Base-by-base conservation (phyloP, 2,113 vertebrate genomes). In the Rhinichthys klamathensis region DNA sequence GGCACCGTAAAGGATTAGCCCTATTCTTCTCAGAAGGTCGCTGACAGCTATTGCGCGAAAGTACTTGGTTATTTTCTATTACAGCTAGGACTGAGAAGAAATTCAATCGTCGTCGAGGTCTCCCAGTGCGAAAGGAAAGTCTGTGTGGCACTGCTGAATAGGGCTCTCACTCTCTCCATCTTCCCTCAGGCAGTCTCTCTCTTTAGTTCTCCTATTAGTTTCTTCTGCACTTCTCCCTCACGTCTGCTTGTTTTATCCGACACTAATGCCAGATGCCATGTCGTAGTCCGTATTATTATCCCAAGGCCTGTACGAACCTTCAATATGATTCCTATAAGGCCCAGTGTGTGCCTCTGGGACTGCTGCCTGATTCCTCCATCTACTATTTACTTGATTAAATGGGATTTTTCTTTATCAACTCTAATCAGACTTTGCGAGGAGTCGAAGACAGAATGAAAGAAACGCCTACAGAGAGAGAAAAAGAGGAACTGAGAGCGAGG, bases 1-100 rank as follows among this genome's bases (percentile, higher is more conserved):
- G 89, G 87, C 89, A 88, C 82, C 44, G 89, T 89, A 85, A 92
- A 91, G 90, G 92, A 94, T 94, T 92, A 91, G 88, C 89, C 90
- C 82, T 41, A 70, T 91, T 91, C 83, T 84, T 86, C 83, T 89
- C 87, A 84, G 88, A 87, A 72, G 23, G 30, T 84, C 87, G 85
- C 87, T 86, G 86, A 90, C 86, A 88, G 78, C 88, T 77, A 61
- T 54, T 82, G 86, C 61, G 54, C 90, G 88, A 88, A 90, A 90
- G 92, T 90, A 87, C 87, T 89, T 84, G 76, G 87, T 89, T 89
- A 88, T 82, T 90, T 89, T 87, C 91, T 85, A 88, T 91, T 92
- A 88, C 88, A 89, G 88, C 85, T 83, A n/a, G 32, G 81, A 58
- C 84, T 44, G 46, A 85, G 84, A 87, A 89, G 84, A 92, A 93